phyloP scores from a whole-genome alignment of 2,888 invertebrate species.

The Sphecodes monilicornis region DNA sequence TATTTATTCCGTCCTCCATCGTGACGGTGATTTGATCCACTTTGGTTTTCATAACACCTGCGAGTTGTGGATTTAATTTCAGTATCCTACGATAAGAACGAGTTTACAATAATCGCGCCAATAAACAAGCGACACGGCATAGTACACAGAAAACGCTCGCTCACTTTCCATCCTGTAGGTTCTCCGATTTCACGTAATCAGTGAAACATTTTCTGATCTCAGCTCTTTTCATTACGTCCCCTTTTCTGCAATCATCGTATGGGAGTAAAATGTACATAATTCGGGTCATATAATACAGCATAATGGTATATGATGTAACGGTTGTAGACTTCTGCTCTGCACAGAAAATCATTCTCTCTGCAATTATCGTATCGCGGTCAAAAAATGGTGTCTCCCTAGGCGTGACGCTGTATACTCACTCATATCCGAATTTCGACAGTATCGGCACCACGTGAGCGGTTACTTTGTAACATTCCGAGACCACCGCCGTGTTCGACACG shows the following conservation, averaged over 20 bases:
- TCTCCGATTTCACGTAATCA: constrained; percentile 89
- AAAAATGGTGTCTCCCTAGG: constrained; percentile 17
- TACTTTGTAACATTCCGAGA: constrained; percentile 89
- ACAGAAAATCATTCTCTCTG: constrained; percentile 63
- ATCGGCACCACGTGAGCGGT: constrained; percentile 89
- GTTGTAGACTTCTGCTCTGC: constrained; percentile 60
- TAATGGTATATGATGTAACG: constrained; percentile 60
- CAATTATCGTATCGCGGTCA: constrained; percentile 52
- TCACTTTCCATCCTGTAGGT: constrained; percentile 85
- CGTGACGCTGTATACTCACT: constrained; percentile 81
- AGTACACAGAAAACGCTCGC: neutral
- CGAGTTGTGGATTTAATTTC: constrained; percentile 86
- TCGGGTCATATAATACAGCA: constrained; percentile 63
- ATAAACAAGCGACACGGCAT: neutral
- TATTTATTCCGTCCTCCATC: constrained; percentile 90
- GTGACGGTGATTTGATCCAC: constrained; percentile 85
- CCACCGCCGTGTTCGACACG: constrained; percentile 84
- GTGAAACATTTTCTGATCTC: constrained; percentile 89
- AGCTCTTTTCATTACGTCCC: constrained; percentile 87
- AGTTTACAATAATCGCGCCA: neutral
- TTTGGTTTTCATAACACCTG: constrained; percentile 84
- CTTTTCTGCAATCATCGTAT: constrained; percentile 84
- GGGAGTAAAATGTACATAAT: constrained; percentile 64
- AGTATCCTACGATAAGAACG: constrained; percentile 84
- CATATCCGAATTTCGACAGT: constrained; percentile 86